Base-by-base conservation (phyloP, 1,140 invertebrate genomes). In the Acromyrmex echinatior region DNA sequence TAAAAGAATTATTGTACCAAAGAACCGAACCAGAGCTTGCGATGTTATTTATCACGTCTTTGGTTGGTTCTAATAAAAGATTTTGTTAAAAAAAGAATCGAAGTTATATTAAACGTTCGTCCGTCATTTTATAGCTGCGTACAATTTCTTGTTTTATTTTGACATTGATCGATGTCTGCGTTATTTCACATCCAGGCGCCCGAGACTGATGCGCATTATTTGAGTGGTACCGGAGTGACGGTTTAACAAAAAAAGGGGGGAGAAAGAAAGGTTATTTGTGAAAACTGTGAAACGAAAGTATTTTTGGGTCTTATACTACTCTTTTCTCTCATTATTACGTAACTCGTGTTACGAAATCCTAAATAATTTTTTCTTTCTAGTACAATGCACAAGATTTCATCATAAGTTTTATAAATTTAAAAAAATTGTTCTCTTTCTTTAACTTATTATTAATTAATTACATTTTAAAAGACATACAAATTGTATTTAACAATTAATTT, bases 91-190 rank as follows among this genome's bases (percentile, higher is more conserved):
- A 86, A 68, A 63, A 90, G 63, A 80, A 51, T 86, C n/a, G n/a
- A 77, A 86, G 77, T 90, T 88, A 90, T 91, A 91, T 91, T 91
- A 90, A 90, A 90, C 89, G 86, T 60, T 90, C 60, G 87, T 90
- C 79, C 49, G 62, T 76, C 51, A 80, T 88, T 77, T 76, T 63
- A 71, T 58, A 87, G 62, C 60, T 65, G 74, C 85, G 58, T 78
- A 60, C 65, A 63, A 58, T 76, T 88, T 86, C 86, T 86, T 84
- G 45, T 81, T 91, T 88, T 88, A 91, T 91, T 91, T 90, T 88
- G 90, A 90, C 90, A 77, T 87, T 91, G 90, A 91, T 91, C 90
- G 90, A 91, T 91, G 90, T 88, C 73, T 86, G 45, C 81, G 90
- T 91, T 91, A 91, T 91, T 91, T 90, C 89, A 79, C 65, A 88